phyloP scores from a whole-genome alignment of 2,888 invertebrate species.

The Pristionchus japonicus region DNA sequence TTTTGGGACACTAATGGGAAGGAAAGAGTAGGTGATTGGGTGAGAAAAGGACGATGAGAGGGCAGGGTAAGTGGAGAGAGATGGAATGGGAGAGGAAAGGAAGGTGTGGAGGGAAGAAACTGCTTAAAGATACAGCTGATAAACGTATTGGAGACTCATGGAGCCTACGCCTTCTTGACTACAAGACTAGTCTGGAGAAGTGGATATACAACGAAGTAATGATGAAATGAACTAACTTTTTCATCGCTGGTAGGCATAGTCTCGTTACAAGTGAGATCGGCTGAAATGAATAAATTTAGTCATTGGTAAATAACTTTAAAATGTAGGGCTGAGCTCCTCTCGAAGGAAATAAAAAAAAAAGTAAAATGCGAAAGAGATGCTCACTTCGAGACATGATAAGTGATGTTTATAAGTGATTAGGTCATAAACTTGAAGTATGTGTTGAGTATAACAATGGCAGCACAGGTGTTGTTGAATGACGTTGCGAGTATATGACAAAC shows the following conservation, averaged over 20 bases:
- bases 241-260: slow-evolving; percentile 19
- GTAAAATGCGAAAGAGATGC: not conserved
- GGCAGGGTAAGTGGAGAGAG: not conserved
- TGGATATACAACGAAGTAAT: not conserved
- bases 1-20: not conserved
- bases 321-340: not conserved
- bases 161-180: not conserved
- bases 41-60: not conserved
- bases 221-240: not conserved
- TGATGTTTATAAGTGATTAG: slow-evolving; percentile 16
- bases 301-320: not conserved
- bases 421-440: not conserved
- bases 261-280: slow-evolving; percentile 33
- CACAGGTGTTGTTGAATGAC: not conserved
- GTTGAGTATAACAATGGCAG: slow-evolving; percentile 3
- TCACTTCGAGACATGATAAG: slow-evolving; percentile 15
- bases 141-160: not conserved
- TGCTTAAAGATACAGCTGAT: not conserved
- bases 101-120: not conserved
- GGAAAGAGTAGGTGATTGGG: not conserved
- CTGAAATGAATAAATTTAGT: not conserved
- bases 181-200: not conserved
- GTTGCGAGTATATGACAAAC: not conserved
- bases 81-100: not conserved
- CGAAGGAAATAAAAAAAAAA: not conserved